Percentiles rank a stretch among this genome's conserved stretches.
Evolutionary conservation across 2,797 vertebrate genomes (phyloP).

Genomic region (Coregonus ussuriensis): DNA sequence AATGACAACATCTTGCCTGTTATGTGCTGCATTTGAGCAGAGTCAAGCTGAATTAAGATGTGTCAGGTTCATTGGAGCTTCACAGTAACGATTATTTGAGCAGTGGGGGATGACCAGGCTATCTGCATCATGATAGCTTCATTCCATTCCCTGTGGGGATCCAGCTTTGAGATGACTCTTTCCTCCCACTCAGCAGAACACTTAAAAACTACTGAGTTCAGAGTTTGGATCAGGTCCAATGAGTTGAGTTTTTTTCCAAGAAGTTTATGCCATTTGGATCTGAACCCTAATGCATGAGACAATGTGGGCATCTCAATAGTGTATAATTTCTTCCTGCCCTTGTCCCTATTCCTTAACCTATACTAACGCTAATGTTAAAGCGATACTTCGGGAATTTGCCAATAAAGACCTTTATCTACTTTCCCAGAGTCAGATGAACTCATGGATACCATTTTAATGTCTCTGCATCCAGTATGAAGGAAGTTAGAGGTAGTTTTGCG

Average conservation of each 20-base stretch:
- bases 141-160: constrained; percentile 38
- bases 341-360: too few species aligned
- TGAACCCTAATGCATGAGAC: too few species aligned
- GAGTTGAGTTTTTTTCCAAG: not conserved
- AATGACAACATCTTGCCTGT: not conserved
- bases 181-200: constrained; percentile 57
- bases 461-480: too few species aligned
- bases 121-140: constrained; percentile 50
- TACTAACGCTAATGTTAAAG: too few species aligned
- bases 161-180: constrained; percentile 43
- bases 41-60: constrained; percentile 3
- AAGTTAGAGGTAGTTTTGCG: too few species aligned
- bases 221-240: not conserved
- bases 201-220: constrained; percentile 32
- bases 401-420: too few species aligned
- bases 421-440: too few species aligned
- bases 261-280: too few species aligned
- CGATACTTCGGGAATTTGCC: too few species aligned
- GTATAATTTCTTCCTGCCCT: too few species aligned
- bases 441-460: too few species aligned
- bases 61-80: constrained; percentile 31
- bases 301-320: too few species aligned
- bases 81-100: constrained; percentile 53
- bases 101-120: constrained; percentile 38
- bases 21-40: not conserved